Conservation (phyloP, 2,797 vertebrate species). For the Halcyon chelicuti region DNA sequence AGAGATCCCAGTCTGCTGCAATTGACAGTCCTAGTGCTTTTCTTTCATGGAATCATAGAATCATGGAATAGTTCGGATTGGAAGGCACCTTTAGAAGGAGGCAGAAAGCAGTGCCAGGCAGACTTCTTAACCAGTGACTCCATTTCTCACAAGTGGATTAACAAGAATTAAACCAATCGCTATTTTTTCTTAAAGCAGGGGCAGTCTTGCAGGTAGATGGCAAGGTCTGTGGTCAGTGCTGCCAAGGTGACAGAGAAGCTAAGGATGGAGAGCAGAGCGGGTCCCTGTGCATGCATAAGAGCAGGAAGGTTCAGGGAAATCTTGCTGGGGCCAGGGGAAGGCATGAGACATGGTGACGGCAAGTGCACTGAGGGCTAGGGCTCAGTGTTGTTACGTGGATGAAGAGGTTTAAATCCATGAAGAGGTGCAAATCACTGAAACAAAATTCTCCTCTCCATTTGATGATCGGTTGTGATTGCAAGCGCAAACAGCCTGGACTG, state of each 20-base stretch:
- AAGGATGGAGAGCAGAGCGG: background rate
- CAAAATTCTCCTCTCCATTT: background rate
- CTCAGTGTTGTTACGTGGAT: background rate
- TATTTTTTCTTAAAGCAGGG: background rate
- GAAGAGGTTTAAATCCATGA: background rate
- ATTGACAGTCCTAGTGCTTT: background rate
- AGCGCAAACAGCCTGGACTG: background rate
- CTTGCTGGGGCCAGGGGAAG: background rate
- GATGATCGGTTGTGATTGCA: background rate
- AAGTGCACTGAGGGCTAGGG: background rate
- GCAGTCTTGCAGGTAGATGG: background rate
- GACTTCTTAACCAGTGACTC: background rate
- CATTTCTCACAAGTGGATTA: background rate
- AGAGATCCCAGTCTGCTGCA: background rate
- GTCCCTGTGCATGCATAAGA: background rate
- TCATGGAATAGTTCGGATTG: background rate
- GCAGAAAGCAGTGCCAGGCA: background rate
- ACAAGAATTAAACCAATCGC: background rate
- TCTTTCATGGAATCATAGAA: background rate
- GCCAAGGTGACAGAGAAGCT: background rate
- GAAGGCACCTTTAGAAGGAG: background rate
- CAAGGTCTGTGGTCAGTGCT: background rate
- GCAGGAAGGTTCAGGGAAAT: background rate
- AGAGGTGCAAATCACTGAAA: background rate
- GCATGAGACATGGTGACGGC: rapidly evolving